A percentile compares a stretch with the other conserved stretches of the same genome.
These are phyloP conservation scores for Octonoba sinensis DNA, from an alignment of 2,888 invertebrate genomes.

Conservation along the genomic window DNA sequence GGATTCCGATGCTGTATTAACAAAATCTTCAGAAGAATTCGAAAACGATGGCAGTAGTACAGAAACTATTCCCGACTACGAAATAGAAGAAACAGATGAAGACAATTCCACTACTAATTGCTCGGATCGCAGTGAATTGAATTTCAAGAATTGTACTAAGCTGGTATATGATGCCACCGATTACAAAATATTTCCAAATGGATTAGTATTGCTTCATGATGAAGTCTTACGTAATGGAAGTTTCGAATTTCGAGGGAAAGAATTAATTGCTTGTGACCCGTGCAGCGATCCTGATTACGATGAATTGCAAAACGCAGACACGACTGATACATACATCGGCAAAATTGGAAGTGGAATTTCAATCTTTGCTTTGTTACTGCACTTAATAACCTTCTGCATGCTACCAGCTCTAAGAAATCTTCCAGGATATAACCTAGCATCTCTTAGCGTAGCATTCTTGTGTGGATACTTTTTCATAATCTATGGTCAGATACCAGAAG, in stretches of 20 bases:
- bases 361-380: conserved; percentile 72
- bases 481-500: conserved; percentile 69
- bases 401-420: conserved; percentile 73
- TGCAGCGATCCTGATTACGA: background rate
- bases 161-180: conserved; percentile 10
- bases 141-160: background rate
- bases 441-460: conserved; percentile 73
- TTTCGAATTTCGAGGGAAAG: conserved; percentile 1
- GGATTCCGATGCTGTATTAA: too few species aligned
- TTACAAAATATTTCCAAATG: conserved; percentile 7
- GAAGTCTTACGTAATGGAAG: conserved; percentile 13
- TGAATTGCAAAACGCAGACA: background rate
- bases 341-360: conserved; percentile 73
- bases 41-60: too few species aligned
- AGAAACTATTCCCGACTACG: too few species aligned
- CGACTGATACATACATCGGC: conserved; percentile 68
- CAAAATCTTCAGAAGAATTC: too few species aligned
- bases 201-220: background rate
- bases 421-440: conserved; percentile 74
- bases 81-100: background rate
- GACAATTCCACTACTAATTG: background rate
- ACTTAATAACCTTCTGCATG: conserved; percentile 72
- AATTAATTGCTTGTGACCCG: background rate
- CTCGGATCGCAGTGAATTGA: conserved; percentile 11
- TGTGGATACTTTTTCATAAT: conserved; percentile 73